phyloP scores from a whole-genome alignment of 2,888 invertebrate genomes.

The Crossocerus cetratus region DNA sequence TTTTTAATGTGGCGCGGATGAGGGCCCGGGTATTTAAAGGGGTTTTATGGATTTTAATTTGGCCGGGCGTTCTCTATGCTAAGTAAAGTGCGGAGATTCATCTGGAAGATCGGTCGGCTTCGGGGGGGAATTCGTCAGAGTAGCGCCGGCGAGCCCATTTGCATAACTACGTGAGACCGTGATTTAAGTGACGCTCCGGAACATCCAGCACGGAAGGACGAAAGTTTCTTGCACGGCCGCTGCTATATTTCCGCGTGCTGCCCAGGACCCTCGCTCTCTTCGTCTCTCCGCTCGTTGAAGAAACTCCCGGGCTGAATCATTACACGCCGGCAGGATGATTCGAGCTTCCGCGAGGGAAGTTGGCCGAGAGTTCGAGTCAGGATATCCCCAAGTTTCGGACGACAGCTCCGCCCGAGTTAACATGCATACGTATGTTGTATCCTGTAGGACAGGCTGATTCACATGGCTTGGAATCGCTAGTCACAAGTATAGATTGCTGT shows the following conservation, averaged over 20 bases:
- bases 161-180: constrained; percentile 60
- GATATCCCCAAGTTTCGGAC: constrained; percentile 26
- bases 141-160: constrained; percentile 45
- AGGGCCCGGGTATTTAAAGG: too few relatives aligned
- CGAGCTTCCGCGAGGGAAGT: constrained; percentile 9
- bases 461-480: too few relatives aligned
- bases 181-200: constrained; percentile 62
- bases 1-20: too few relatives aligned
- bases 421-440: too few relatives aligned
- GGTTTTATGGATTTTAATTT: too few relatives aligned
- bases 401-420: neutral
- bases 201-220: constrained; percentile 47
- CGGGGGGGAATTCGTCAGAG: constrained; percentile 1
- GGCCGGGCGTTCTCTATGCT: too few relatives aligned
- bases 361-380: constrained; percentile 11
- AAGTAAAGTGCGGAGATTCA: neutral
- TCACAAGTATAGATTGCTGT: too few relatives aligned
- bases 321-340: constrained; percentile 16
- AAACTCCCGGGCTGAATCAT: constrained; percentile 6
- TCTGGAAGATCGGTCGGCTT: constrained; percentile 2
- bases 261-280: too few relatives aligned
- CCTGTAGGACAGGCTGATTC: too few relatives aligned
- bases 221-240: constrained; percentile 54
- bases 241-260: constrained; percentile 18
- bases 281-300: neutral